Percentiles rank a stretch among this genome's conserved stretches.
Evolutionary conservation across 2,888 invertebrate species (phyloP).

Genomic region (Trichogramma dendrolimi): DNA sequence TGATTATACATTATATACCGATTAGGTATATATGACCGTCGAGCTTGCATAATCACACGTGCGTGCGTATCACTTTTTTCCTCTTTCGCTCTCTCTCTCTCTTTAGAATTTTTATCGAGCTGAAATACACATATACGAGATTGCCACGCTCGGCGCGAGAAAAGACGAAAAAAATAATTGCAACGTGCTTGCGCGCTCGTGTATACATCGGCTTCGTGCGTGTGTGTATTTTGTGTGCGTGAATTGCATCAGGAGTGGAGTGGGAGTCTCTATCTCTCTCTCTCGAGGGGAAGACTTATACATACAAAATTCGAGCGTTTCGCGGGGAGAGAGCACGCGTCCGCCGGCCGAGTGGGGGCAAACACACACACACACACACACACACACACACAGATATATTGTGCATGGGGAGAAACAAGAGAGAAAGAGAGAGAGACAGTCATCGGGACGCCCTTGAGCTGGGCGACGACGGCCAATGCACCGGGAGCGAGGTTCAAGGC

Average conservation of each 20-base stretch:
- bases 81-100: no score
- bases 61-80: no score
- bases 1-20: no score
- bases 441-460: conserved; percentile 50
- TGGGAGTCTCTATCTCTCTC: conserved; percentile 5
- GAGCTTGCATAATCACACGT: no score
- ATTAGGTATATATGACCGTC: no score
- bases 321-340: conserved; percentile 24
- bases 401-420: conserved; percentile 26
- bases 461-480: conserved; percentile 52
- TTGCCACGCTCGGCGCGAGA: no score
- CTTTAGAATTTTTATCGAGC: no score
- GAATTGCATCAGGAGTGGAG: not conserved
- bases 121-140: no score
- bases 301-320: no score
- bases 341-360: conserved; percentile 9
- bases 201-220: not conserved
- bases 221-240: not conserved
- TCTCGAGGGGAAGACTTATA: no score
- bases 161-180: no score
- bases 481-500: conserved; percentile 52
- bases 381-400: not conserved
- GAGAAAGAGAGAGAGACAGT: conserved; percentile 26
- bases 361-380: conserved; percentile 1
- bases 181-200: no score